Percentiles rank a stretch among this genome's conserved stretches.
These are phyloP conservation scores for Cyrtodaria siliqua DNA, from an alignment of 2,888 invertebrate genomes.

Conservation along the genomic window DNA sequence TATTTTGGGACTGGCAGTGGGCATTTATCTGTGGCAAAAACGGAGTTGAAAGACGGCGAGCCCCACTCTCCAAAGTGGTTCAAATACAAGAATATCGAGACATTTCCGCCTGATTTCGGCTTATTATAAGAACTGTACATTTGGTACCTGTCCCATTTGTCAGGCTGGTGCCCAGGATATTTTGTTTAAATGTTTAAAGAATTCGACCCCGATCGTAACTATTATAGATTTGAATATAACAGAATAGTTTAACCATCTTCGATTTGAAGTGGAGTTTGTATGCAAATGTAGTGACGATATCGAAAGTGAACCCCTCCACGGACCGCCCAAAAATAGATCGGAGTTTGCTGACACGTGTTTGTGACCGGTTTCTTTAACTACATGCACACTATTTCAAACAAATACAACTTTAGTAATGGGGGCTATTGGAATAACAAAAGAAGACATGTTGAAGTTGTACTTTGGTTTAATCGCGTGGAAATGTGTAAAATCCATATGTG, in stretches of 20 bases:
- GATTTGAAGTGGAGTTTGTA: conserved; percentile 53
- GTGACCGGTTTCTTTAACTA: conserved; percentile 18
- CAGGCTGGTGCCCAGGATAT: conserved; percentile 28
- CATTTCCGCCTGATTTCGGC: conserved; percentile 7
- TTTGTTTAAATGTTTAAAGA: conserved; percentile 27
- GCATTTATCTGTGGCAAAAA: background rate
- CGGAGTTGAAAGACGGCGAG: conserved; percentile 41
- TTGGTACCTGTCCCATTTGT: conserved; percentile 58
- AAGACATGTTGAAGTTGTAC: too few relatives aligned
- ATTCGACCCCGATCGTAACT: conserved; percentile 2
- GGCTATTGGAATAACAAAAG: too few relatives aligned
- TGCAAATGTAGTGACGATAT: conserved; percentile 53
- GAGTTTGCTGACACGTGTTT: conserved; percentile 19
- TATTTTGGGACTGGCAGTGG: conserved; percentile 32
- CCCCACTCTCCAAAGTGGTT: conserved; percentile 54
- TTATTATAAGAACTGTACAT: conserved; percentile 6
- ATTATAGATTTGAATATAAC: conserved; percentile 26
- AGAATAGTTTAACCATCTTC: conserved; percentile 36
- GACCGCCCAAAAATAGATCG: conserved; percentile 68
- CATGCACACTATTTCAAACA: too few relatives aligned
- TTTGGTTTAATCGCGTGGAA: too few relatives aligned
- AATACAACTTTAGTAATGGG: too few relatives aligned
- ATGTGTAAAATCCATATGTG: too few relatives aligned
- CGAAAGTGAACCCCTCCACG: conserved; percentile 68
- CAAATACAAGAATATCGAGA: conserved; percentile 20